Evolutionary conservation across 2,888 invertebrate genomes (phyloP), one percentile per base, ranked within the genome.

Genomic region (Pycnomerus fuliginosus): DNA sequence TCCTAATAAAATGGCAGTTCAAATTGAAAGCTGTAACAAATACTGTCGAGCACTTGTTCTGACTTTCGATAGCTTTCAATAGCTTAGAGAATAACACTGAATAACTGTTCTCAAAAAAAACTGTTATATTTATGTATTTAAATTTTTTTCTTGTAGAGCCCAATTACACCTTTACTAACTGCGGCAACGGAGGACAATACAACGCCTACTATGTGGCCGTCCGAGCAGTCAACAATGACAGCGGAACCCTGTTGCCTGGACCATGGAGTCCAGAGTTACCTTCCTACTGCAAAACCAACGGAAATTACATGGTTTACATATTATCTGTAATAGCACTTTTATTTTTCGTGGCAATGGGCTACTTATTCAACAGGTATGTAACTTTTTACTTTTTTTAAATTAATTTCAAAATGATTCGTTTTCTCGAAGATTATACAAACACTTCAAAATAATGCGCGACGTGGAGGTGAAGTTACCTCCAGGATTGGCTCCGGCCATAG

Each of bases 381-480:
- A 4, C 5, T 5, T 42, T 7, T 27, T 41, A 3, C 14, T n/a
- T n/a, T n/a, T n/a, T n/a, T n/a, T n/a, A n/a, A n/a, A n/a, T n/a
- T n/a, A n/a, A n/a, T n/a, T n/a, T n/a, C n/a, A n/a, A n/a, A n/a
- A n/a, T n/a, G n/a, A n/a, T n/a, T n/a, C 44, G 40, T 2, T 28
- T 28, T 12, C 4, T 67, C 71, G 67, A 52, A 83, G 83, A 62
- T 61, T 78, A 15, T 83, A 82, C 70, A 72, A 75, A 42, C 79
- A 76, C 48, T 80, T 78, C 57, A 77, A 77, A 59, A 77, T 44
- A 8, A 85, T 85, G 82, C 77, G 78, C 60, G 80, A 84, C 55
- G 81, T 86, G 14, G 80, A 81, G 61, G 80, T 83, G 8, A 81
- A 81, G 55, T 67, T 86, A 48, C 86, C 86, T 13, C 80, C 79